Base-by-base conservation (phyloP, 2,797 vertebrate genomes). In the Bufotes viridis region DNA sequence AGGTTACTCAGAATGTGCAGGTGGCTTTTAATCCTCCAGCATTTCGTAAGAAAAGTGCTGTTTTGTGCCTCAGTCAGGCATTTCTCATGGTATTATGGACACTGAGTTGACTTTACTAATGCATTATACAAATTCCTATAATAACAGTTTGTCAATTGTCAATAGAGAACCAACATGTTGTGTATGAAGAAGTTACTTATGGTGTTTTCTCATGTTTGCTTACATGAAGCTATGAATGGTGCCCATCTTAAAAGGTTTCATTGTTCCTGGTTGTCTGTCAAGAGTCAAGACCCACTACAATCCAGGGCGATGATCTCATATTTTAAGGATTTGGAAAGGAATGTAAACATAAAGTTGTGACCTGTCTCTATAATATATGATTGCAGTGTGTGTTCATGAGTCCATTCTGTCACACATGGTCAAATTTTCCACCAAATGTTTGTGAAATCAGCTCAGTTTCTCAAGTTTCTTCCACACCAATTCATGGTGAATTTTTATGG, bases 1-100 rank as follows among this genome's bases (percentile, higher is more conserved):
- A 90, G 87, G 91, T 51, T 53, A 81, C 57, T 81, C 89, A 85
- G 74, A 91, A 90, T 90, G 90, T 90, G 90, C 91, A 89, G 92
- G 92, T 87, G 18, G 83, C 92, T 94, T 13, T 91, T 94, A 92
- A 92, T 92, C 91, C 88, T 51, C 49, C 15, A 1, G 53, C 15
- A 26, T 49, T 90, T 91, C 93, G 90, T 58, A 60, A 84, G 67
- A 93, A 94, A 92, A 87, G 82, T 84, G 84, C 90, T 92, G 60
- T 93, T 95, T 92, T 94, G 87, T 92, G 51, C 79, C 93, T 92
- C 92, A 93, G 94, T 94, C 93, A 93, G 85, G 87, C 90, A 24
- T 90, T 89, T 89, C 89, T 91, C 89, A 90, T 91, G 90, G 82
- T 90, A 87, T 90, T 87, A 91, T 53, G 61, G 51, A 18, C 61